Evolutionary conservation across 2,888 invertebrate species (phyloP).

Genomic region (Seira ritae): DNA sequence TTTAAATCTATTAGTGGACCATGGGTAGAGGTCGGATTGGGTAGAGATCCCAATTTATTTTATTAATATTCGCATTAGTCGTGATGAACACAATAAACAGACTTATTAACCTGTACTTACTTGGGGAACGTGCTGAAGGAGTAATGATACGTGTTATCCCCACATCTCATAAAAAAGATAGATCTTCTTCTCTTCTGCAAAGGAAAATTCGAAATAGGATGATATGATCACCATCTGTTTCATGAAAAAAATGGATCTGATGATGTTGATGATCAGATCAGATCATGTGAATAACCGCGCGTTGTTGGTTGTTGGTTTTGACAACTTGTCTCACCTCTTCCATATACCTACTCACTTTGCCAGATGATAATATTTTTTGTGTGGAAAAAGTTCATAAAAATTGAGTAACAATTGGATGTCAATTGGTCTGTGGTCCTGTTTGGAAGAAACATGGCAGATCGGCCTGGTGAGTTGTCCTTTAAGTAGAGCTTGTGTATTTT

Average conservation of each 20-base stretch:
- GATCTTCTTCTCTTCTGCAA: no score
- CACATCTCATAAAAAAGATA: conserved; percentile 16
- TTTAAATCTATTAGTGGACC: no score
- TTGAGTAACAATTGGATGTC: conserved; percentile 14
- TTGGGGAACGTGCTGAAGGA: conserved; percentile 26
- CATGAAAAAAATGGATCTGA: neutral
- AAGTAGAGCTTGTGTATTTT: neutral
- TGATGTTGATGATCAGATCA: neutral
- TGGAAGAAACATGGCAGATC: no score
- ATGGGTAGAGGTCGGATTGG: no score
- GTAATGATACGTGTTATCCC: neutral
- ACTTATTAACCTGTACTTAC: conserved; percentile 5
- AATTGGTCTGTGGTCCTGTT: conserved; percentile 12
- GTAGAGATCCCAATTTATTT: neutral
- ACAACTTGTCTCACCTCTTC: neutral
- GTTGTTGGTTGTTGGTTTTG: neutral
- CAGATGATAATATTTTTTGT: neutral
- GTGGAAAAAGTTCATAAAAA: neutral
- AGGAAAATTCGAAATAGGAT: neutral
- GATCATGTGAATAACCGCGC: conserved; percentile 24
- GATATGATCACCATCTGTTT: conserved; percentile 32
- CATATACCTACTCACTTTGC: neutral
- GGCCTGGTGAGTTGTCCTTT: neutral
- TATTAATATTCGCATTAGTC: conserved; percentile 1
- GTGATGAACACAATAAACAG: neutral